Conservation (phyloP, 1,140 invertebrate genomes). For the Zophobas atratus region DNA sequence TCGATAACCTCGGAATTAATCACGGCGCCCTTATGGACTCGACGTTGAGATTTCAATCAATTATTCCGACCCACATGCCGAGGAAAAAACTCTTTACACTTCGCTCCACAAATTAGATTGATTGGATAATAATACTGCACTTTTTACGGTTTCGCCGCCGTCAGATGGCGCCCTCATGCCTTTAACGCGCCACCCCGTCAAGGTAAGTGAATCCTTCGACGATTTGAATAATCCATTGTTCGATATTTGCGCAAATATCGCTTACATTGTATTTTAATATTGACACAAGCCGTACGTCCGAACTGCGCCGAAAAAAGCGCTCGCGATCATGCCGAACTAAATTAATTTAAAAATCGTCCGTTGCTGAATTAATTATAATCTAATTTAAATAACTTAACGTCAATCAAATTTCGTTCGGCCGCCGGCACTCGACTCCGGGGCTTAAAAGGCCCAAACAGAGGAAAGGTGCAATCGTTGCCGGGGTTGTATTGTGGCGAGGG, state of each 20-base stretch:
- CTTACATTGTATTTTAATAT: constrained; percentile 16
- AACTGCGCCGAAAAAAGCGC: neutral
- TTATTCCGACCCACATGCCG: constrained; percentile 24
- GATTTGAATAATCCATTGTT: constrained; percentile 14
- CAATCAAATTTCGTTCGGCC: constrained; percentile 21
- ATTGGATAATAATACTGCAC: constrained; percentile 4
- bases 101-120: neutral
- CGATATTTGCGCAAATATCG: constrained; percentile 21
- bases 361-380: constrained; percentile 24
- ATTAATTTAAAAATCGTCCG: constrained; percentile 4
- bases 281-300: neutral
- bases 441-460: neutral
- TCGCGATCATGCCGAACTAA: constrained; percentile 3
- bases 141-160: neutral
- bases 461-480: constrained; percentile 8
- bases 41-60: constrained; percentile 24
- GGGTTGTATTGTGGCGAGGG: neutral
- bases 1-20: constrained; percentile 27
- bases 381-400: constrained; percentile 37
- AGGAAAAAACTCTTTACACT: constrained; percentile 18
- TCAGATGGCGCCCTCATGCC: constrained; percentile 32
- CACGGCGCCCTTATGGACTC: constrained; percentile 23
- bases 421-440: constrained; percentile 5
- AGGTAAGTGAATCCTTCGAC: constrained; percentile 23
- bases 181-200: neutral